These are phyloP conservation scores for Clepsis dumicolana DNA, from an alignment of 2,888 invertebrate genomes.

Conservation along the genomic window DNA sequence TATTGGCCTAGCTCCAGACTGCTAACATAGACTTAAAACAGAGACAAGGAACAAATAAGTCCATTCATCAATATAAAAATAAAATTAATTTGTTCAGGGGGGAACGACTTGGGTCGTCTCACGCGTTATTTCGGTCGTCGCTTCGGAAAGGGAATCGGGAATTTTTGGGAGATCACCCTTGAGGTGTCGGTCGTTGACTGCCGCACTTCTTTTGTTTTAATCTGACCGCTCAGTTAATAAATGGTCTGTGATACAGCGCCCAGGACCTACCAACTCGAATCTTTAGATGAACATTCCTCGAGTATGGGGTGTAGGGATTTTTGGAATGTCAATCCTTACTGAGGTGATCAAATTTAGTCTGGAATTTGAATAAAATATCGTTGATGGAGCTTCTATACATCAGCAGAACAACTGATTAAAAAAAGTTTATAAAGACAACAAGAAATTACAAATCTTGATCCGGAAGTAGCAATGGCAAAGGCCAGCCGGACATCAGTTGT, in stretches of 20 bases:
- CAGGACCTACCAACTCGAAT: not conserved
- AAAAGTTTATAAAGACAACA: no score
- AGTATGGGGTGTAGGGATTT: no score
- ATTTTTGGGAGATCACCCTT: constrained; percentile 84
- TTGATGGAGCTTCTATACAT: no score
- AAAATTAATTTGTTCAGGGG: constrained; percentile 78
- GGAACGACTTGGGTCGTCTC: constrained; percentile 71
- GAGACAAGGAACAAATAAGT: constrained; percentile 68
- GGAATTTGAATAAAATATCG: no score
- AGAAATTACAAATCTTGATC: no score
- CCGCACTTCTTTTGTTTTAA: constrained; percentile 79
- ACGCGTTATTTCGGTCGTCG: constrained; percentile 80
- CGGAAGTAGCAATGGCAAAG: no score
- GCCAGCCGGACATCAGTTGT: not conserved
- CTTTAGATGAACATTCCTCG: no score
- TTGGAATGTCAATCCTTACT: no score
- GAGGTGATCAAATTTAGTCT: no score
- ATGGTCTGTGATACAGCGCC: not conserved
- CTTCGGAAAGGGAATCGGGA: constrained; percentile 83
- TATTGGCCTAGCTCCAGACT: constrained; percentile 51
- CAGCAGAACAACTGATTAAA: no score
- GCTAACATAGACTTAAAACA: constrained; percentile 45
- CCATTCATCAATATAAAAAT: constrained; percentile 82
- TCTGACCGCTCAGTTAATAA: constrained; percentile 46
- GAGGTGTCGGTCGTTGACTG: constrained; percentile 76